Base-by-base conservation (phyloP, 2,797 vertebrate genomes). In the Lepilemur septentrionalis region DNA sequence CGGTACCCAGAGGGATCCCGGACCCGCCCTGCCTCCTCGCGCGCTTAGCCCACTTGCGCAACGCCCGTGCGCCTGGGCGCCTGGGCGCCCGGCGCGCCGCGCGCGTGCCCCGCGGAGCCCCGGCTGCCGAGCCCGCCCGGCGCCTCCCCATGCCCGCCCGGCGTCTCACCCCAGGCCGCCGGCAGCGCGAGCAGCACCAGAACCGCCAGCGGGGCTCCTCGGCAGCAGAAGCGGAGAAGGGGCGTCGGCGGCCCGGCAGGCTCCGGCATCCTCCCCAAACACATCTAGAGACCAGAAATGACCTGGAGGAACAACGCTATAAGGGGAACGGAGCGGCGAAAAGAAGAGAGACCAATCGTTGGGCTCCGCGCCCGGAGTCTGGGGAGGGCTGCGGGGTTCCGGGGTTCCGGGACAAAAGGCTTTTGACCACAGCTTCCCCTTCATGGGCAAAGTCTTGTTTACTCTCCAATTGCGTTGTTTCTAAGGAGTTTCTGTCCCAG, bases 391-490 rank as follows among this genome's bases (percentile, higher is more conserved):
- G 57, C 32, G 1, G 46, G 35, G 82, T 79, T 87, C 85, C 35
- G 55, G 28, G 35, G 81, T 78, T 87, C 85, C 35, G 63, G 28
- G 38, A 50, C n/a, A 22, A 59, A 82, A 4, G 2, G 2, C 32
- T 32, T 81, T 72, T 72, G 30, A 69, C 78, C 91, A 9, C 96
- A 83, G 43, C 72, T 96, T 96, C 96, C 91, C 23, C 72, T 93
- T 84, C 20, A 13, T 2, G 41, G 72, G 70, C 14, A 6, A 84
- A 20, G 57, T 28, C 83, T 20, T 52, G 23, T 79, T 70, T 43
- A 67, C 48, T 73, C 4, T 1, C 14, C 2, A 22, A 73, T n/a
- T 88, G 41, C 63, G 20, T 72, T 17, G n/a, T 59, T 79, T 67
- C n/a, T 46, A 38, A 17, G 0, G 65, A 67, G 3, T n/a, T 11